Evolutionary conservation across 2,888 invertebrate genomes (phyloP), one percentile per base, ranked within the genome.

Genomic region (Fabriciana adippe): DNA sequence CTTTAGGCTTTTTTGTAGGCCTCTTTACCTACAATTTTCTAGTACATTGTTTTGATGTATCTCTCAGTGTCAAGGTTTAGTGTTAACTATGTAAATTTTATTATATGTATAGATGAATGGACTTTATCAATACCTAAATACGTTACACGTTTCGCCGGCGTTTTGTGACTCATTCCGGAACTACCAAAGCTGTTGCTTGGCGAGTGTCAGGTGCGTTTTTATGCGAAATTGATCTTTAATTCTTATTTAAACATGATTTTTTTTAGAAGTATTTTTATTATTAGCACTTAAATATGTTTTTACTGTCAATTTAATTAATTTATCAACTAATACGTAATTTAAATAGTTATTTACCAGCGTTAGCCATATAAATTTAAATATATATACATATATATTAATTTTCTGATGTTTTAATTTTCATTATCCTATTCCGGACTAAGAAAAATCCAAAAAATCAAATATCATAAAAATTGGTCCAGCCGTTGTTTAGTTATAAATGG

Each of bases 101-200:
- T 45, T 50, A 16, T 51, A 60, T 35, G 26, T 61, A n/a, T 61
- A 14, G 48, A 61, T 61, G 60, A 61, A 51, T 61, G 50, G 50
- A 61, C 50, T 60, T 60, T 31, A 50, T 61, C 60, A 35, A 61
- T 61, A 26, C 31, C 60, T 60, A 50, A 51, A 61, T 31, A 60
- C 16, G 31, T 16, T 61, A 51, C 16, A 51, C 15, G 60, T 61
- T 50, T 50, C 31, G 60, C 26, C 31, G 48, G 48, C 16, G 50
- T 51, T 14, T 16, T 16, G 16, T 61, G 60, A 61, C 60, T 61
- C 60, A 61, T 51, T 50, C 13, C 60, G 60, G 60, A 61, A 61
- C 51, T 61, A 61, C 60, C 60, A 60, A 41, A 60, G 60, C 60
- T 61, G 60, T 61, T 61, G 51, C 60, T 15, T 48, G 50, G 50